phyloP scores from a whole-genome alignment of 1,140 invertebrate genomes.

The Dryas iulia region DNA sequence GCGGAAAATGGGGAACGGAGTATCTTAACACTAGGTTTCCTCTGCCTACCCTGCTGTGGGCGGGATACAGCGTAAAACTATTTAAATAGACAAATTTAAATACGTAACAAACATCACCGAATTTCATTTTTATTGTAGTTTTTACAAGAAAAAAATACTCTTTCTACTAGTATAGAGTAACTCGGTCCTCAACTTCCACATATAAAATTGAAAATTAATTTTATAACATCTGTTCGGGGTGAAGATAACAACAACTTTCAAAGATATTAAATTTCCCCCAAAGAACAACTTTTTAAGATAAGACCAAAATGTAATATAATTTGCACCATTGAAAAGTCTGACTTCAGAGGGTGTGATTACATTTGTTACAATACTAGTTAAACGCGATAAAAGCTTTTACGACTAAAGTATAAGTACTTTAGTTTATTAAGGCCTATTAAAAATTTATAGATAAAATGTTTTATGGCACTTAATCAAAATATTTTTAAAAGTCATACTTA shows the following conservation, averaged over 20 bases:
- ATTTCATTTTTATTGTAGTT: neutral
- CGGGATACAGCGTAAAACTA: too few species aligned
- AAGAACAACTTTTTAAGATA: conserved; percentile 27
- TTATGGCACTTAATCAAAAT: neutral
- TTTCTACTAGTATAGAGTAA: neutral
- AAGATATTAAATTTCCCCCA: conserved; percentile 28
- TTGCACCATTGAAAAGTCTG: conserved; percentile 26
- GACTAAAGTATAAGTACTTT: neutral
- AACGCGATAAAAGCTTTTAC: conserved; percentile 3
- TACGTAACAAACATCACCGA: too few species aligned
- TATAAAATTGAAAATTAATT: conserved; percentile 10
- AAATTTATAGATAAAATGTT: neutral
- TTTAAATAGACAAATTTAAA: too few species aligned
- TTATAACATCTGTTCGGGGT: conserved; percentile 9
- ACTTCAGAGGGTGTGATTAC: conserved; percentile 2
- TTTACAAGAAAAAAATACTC: too few species aligned
- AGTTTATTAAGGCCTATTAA: neutral
- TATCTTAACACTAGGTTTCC: too few species aligned
- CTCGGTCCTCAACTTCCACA: neutral
- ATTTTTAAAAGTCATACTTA: neutral
- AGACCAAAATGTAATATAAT: conserved; percentile 25
- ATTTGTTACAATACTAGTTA: conserved; percentile 11
- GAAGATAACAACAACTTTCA: conserved; percentile 25
- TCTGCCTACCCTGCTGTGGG: too few species aligned
- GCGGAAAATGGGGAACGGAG: too few species aligned